Percentiles rank a stretch among this genome's conserved stretches.
Conservation (phyloP, 1,140 invertebrate genomes). For the Drosophila pruinosa region DNA sequence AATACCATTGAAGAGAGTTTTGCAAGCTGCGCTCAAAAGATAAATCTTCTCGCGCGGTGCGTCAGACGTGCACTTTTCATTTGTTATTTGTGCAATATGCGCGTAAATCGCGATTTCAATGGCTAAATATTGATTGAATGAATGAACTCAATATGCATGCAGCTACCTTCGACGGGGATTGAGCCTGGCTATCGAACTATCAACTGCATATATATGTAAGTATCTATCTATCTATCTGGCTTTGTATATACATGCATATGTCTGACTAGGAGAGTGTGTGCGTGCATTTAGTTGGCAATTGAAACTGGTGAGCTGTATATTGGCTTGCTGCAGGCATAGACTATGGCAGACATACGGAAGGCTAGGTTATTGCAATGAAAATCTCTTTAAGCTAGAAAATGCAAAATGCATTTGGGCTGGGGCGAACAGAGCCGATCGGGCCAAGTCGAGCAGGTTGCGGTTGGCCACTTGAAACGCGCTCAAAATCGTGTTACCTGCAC, state of each 20-base stretch:
- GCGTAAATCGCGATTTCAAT: constrained; percentile 79
- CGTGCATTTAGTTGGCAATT: constrained; percentile 67
- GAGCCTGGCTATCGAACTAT: neutral
- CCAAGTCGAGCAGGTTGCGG: neutral
- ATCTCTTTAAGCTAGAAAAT: constrained; percentile 75
- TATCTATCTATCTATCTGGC: constrained; percentile 30
- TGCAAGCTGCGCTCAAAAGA: constrained; percentile 56
- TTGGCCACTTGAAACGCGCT: constrained; percentile 56
- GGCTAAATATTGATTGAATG: constrained; percentile 79
- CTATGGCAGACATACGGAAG: constrained; percentile 11
- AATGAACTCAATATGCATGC: constrained; percentile 74
- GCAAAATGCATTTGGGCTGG: constrained; percentile 69
- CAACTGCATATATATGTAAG: constrained; percentile 33
- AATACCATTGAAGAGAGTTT: constrained; percentile 32
- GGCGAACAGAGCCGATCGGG: neutral
- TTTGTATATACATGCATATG: constrained; percentile 23
- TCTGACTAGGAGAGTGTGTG: constrained; percentile 32
- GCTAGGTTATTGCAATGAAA: constrained; percentile 75
- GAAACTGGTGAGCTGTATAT: constrained; percentile 49
- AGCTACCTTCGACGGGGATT: neutral
- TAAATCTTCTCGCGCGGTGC: constrained; percentile 54
- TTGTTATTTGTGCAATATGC: constrained; percentile 79
- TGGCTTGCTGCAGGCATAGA: constrained; percentile 48
- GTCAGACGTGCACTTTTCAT: constrained; percentile 65
- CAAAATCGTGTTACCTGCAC: constrained; percentile 77